Percentiles rank a stretch among this genome's conserved stretches.
phyloP scores from a whole-genome alignment of 1,140 invertebrate species.

The Hyles vespertilio region DNA sequence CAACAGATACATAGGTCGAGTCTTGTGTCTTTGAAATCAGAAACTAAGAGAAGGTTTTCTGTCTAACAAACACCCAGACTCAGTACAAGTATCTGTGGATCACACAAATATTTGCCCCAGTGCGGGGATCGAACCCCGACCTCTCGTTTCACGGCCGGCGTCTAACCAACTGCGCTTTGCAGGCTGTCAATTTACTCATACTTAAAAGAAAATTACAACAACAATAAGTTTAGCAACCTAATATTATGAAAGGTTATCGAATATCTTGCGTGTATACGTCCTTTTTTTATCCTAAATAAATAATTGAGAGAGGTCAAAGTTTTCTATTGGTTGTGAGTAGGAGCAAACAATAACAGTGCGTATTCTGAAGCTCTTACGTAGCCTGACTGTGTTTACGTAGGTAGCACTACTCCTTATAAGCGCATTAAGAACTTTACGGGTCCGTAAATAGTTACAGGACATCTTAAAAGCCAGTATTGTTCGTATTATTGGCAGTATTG shows the following conservation, averaged over 20 bases:
- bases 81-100: too few species aligned
- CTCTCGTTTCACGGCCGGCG: too few species aligned
- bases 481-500: too few species aligned
- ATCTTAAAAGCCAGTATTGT: neutral
- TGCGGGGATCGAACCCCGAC: too few species aligned
- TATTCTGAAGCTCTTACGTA: slow-evolving; percentile 47
- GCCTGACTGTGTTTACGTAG: slow-evolving; percentile 38
- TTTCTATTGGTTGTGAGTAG: slow-evolving; percentile 49
- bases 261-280: slow-evolving; percentile 2
- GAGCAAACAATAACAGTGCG: slow-evolving; percentile 44
- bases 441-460: neutral
- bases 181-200: neutral
- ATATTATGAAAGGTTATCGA: neutral
- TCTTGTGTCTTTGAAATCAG: too few species aligned
- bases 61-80: too few species aligned
- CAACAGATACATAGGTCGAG: too few species aligned
- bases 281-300: slow-evolving; percentile 8
- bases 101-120: too few species aligned
- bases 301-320: slow-evolving; percentile 16
- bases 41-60: too few species aligned
- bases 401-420: slow-evolving; percentile 28
- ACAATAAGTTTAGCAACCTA: neutral
- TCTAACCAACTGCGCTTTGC: too few species aligned
- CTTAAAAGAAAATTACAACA: neutral
- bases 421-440: slow-evolving; percentile 30